Percentiles rank a stretch among this genome's conserved stretches.
phyloP scores from a whole-genome alignment of 2,888 invertebrate species.

The Sinhomidia bicolor region DNA sequence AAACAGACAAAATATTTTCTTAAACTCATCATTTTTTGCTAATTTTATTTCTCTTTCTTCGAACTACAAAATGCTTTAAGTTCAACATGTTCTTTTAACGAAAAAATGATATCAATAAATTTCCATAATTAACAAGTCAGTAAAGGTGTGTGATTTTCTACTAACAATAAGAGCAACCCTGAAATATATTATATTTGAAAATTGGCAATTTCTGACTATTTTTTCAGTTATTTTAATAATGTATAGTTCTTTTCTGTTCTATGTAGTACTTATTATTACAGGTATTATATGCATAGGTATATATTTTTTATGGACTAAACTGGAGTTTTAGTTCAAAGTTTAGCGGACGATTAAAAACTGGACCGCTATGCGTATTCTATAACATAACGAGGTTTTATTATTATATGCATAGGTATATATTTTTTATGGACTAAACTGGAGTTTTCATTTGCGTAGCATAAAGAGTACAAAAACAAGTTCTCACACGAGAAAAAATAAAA shows the following conservation, averaged over 20 bases:
- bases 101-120: constrained; percentile 41
- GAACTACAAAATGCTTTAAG: constrained; percentile 49
- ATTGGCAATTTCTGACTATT: constrained; percentile 39
- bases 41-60: constrained; percentile 21
- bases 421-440: background rate
- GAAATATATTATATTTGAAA: constrained; percentile 11
- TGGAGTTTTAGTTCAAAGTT: too few relatives aligned
- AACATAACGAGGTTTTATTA: too few relatives aligned
- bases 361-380: too few relatives aligned
- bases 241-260: too few relatives aligned
- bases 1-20: too few relatives aligned
- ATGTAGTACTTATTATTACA: too few relatives aligned
- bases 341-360: too few relatives aligned
- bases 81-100: constrained; percentile 15
- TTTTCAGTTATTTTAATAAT: too few relatives aligned
- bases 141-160: constrained; percentile 34
- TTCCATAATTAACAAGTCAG: constrained; percentile 21
- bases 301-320: too few relatives aligned
- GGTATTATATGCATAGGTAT: too few relatives aligned
- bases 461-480: constrained; percentile 7
- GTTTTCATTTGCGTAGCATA: constrained; percentile 5
- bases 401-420: too few relatives aligned
- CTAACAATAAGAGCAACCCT: constrained; percentile 49
- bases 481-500: constrained; percentile 20
- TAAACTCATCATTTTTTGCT: background rate